A percentile compares a stretch with the other conserved stretches of the same genome.
phyloP scores from a whole-genome alignment of 2,888 invertebrate genomes.

The Machimus atricapillus region DNA sequence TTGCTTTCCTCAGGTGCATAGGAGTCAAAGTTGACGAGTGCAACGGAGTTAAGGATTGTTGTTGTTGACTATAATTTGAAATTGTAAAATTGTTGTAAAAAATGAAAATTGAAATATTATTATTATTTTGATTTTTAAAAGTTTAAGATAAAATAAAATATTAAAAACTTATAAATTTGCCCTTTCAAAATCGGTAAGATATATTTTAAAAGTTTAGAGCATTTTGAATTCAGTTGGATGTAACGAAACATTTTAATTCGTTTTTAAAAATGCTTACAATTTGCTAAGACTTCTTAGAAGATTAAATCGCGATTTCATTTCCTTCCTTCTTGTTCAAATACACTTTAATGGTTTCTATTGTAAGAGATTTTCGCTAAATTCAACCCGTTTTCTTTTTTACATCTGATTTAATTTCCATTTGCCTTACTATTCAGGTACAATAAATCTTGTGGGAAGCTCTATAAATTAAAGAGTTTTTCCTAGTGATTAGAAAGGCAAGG shows the following conservation, averaged over 20 bases:
- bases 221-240: neutral
- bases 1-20: slow-evolving; percentile 99
- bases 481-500: slow-evolving; percentile 35
- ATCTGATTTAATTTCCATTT: neutral
- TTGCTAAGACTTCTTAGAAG: neutral
- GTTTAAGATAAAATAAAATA: neutral
- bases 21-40: slow-evolving; percentile 97
- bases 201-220: neutral
- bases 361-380: neutral
- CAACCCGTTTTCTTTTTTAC: neutral
- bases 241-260: neutral
- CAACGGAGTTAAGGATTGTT: slow-evolving; percentile 81
- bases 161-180: neutral
- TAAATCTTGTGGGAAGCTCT: slow-evolving; percentile 44
- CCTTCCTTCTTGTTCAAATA: neutral
- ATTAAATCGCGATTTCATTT: neutral
- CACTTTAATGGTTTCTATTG: slow-evolving; percentile 44
- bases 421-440: neutral
- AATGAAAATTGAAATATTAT: neutral
- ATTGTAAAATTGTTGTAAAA: neutral
- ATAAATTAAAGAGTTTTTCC: slow-evolving; percentile 46
- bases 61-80: slow-evolving; percentile 22
- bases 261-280: neutral
- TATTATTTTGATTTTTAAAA: neutral
- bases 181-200: neutral